Base-by-base conservation (phyloP, 2,888 invertebrate genomes). In the Spilarctia lutea region DNA sequence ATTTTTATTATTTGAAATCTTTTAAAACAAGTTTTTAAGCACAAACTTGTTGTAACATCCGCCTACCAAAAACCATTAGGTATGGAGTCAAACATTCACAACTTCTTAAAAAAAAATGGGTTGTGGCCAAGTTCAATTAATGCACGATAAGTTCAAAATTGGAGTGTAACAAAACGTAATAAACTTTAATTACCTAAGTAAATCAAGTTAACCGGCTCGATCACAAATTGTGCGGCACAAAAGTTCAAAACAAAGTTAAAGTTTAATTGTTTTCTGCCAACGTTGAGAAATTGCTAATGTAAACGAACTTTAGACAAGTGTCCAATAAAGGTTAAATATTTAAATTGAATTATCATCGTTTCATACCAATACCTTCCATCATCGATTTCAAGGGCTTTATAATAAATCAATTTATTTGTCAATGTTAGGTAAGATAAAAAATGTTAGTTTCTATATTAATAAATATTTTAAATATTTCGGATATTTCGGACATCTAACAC, bases 351-450 rank as follows among this genome's bases (percentile, higher is more conserved):
- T 63, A 30, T 30, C 63, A 30, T n/a, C n/a, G n/a, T n/a, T 76
- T 81, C 6, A 24, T 79, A 39, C 67, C 3, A 16, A 60, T 60
- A 11, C 4, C 70, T 56, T 10, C n/a, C 70, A 79, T 27, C 65
- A 75, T 65, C 13, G 20, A 71, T 74, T 79, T 74, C 77, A 82
- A 83, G 83, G 77, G 71, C 27, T 68, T 45, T 70, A 83, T 77
- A 70, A 33, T 77, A 75, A 81, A 82, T 77, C n/a, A 10, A 60
- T 60, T 60, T 13, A 60, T 60, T 60, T 60, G 60, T 60, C 27
- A 27, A 60, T 60, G n/a, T 27, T 60, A 27, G 27, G 4, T 27
- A 27, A 27, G n/a, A 27, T 60, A 60, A 60, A 13, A 60, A 16
- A 60, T 1, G 60, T 27, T 27, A 60, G 27, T 27, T 27, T 4